Percentiles rank a stretch among this genome's conserved stretches.
These are phyloP conservation scores for Synergus umbraculus DNA, from an alignment of 2,888 invertebrate species.

Conservation along the genomic window DNA sequence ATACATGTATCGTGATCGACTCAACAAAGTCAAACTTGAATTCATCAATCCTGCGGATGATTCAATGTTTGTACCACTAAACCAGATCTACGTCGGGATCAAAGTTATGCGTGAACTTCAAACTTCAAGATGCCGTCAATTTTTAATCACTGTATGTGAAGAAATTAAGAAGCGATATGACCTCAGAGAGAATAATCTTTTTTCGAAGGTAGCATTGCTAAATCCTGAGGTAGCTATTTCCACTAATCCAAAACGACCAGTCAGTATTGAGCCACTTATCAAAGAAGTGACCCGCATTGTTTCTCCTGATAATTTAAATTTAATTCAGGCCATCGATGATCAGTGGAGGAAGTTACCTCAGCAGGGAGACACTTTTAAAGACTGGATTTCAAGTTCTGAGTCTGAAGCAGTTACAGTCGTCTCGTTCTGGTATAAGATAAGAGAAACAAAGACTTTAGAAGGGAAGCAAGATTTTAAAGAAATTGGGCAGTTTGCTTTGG, in stretches of 20 bases:
- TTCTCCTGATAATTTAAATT: conserved; percentile 6
- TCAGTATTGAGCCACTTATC: conserved; percentile 12
- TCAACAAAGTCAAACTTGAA: conserved; percentile 42
- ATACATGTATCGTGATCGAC: conserved; percentile 46
- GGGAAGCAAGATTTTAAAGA: neutral
- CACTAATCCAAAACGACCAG: conserved; percentile 2
- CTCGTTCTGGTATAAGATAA: neutral
- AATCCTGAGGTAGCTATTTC: conserved; percentile 38
- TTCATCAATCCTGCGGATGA: conserved; percentile 48
- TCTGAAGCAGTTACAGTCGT: neutral
- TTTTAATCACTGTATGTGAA: conserved; percentile 43
- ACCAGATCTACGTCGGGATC: conserved; percentile 50
- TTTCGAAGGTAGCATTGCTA: conserved; percentile 43
- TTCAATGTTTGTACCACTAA: conserved; percentile 43
- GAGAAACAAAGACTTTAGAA: no score
- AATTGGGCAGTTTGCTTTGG: conserved; percentile 8
- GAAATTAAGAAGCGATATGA: conserved; percentile 42
- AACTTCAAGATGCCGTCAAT: conserved; percentile 33
- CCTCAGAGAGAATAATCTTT: conserved; percentile 40
- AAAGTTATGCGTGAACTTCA: conserved; percentile 43
- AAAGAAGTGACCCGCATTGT: neutral
- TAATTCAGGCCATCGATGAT: neutral
- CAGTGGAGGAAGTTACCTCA: conserved; percentile 13
- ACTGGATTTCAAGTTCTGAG: neutral
- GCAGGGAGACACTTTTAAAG: neutral